These are phyloP conservation scores for Calephelis nemesis DNA, from an alignment of 1,140 invertebrate genomes.

Conservation along the genomic window DNA sequence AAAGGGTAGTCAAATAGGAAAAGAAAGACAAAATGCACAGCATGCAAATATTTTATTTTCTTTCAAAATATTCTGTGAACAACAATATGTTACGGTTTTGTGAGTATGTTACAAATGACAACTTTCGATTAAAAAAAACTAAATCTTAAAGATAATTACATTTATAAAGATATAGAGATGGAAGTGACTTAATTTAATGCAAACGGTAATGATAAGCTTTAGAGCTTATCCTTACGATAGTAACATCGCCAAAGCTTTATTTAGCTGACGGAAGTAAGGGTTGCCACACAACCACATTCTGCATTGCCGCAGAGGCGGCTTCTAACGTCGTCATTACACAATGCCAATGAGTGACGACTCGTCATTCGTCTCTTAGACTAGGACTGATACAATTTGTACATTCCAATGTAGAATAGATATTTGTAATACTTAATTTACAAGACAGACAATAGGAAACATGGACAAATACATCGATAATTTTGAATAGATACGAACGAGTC, in stretches of 20 bases:
- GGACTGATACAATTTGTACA: constrained; percentile 50
- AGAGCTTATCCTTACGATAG: not conserved
- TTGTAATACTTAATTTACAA: constrained; percentile 17
- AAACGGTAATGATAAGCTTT: not conserved
- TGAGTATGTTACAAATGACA: constrained; percentile 75
- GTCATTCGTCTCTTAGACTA: constrained; percentile 30
- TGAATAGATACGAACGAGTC: constrained; percentile 40
- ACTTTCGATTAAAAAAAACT: constrained; percentile 72
- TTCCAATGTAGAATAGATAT: constrained; percentile 35
- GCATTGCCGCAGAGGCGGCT: not conserved
- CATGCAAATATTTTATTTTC: constrained; percentile 76
- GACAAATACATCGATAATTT: constrained; percentile 34
- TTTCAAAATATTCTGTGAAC: constrained; percentile 75
- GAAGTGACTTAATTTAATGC: constrained; percentile 3
- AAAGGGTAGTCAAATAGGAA: constrained; percentile 28
- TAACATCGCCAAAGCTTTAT: not conserved
- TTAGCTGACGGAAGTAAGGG: not conserved
- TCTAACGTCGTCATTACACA: not conserved
- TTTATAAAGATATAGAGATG: constrained; percentile 17
- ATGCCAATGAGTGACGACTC: not conserved
- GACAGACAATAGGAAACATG: constrained; percentile 25
- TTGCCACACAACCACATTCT: not conserved
- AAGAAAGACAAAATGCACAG: constrained; percentile 61
- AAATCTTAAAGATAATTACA: constrained; percentile 53
- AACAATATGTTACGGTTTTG: constrained; percentile 71